Evolutionary conservation across 2,888 invertebrate genomes (phyloP).

Genomic region (Phasia obesa): DNA sequence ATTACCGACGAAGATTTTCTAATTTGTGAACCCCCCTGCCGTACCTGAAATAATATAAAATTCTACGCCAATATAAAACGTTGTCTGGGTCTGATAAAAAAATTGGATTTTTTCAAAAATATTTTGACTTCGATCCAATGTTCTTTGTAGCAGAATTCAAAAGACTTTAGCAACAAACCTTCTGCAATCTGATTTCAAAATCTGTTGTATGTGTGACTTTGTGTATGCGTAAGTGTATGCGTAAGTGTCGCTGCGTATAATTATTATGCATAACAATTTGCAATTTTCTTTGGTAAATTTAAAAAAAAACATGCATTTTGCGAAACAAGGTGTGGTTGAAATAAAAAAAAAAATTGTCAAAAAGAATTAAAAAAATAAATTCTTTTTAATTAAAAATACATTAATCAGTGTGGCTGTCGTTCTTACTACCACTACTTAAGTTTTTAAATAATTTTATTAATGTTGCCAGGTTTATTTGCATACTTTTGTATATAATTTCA

Average conservation of each 20-base stretch:
- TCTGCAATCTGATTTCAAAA: not conserved
- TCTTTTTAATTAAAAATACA: slow-evolving; percentile 19
- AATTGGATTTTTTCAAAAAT: too few species aligned
- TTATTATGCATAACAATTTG: slow-evolving; percentile 5
- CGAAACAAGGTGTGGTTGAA: not conserved
- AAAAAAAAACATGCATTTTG: not conserved
- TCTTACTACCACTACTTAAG: not conserved
- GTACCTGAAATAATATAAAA: too few species aligned
- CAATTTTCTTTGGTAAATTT: not conserved
- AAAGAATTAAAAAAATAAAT: not conserved
- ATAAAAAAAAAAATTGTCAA: not conserved
- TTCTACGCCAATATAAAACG: too few species aligned
- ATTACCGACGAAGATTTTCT: too few species aligned
- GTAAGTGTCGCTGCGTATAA: slow-evolving; percentile 18
- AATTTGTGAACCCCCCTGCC: too few species aligned
- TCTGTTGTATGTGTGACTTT: too few species aligned
- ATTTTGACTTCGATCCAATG: too few species aligned
- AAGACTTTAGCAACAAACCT: slow-evolving; percentile 58
- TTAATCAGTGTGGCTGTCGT: not conserved
- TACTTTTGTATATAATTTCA: not conserved
- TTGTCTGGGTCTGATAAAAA: too few species aligned
- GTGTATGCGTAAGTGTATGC: not conserved
- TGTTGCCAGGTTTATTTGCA: too few species aligned
- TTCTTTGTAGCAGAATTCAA: slow-evolving; percentile 39
- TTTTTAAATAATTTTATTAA: too few species aligned